These are phyloP conservation scores for Drosophila mulleri DNA, from an alignment of 2,888 invertebrate species.

Conservation along the genomic window DNA sequence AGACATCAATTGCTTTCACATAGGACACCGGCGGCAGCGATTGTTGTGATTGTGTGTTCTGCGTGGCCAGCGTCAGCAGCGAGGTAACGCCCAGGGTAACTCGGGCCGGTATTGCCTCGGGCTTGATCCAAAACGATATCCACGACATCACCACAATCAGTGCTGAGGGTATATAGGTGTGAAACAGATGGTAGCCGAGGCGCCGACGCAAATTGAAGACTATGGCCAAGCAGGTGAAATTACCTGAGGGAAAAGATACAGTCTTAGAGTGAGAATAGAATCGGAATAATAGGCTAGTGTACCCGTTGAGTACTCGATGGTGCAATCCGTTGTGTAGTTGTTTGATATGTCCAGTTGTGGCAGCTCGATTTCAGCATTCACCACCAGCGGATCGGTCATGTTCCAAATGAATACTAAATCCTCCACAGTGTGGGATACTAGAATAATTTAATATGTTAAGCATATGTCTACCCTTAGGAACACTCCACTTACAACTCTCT, in stretches of 20 bases:
- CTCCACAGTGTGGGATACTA: constrained; percentile 97
- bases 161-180: constrained; percentile 96
- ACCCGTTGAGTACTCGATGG: constrained; percentile 94
- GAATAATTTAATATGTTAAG: constrained; percentile 49
- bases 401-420: constrained; percentile 98
- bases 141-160: constrained; percentile 97
- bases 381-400: constrained; percentile 94
- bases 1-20: constrained; percentile 96
- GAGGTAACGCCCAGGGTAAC: constrained; percentile 95
- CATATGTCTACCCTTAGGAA: not conserved
- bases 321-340: constrained; percentile 95
- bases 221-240: constrained; percentile 95
- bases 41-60: constrained; percentile 96
- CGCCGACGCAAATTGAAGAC: constrained; percentile 93
- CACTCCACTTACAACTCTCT: constrained; percentile 92
- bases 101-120: constrained; percentile 95
- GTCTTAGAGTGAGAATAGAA: not conserved
- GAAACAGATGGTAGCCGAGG: constrained; percentile 95
- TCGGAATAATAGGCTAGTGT: not conserved
- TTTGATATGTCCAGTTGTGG: constrained; percentile 94
- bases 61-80: constrained; percentile 94
- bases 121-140: constrained; percentile 98
- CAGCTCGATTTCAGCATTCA: constrained; percentile 95
- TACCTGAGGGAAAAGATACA: constrained; percentile 87
- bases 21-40: constrained; percentile 95